A percentile compares a stretch with the other conserved stretches of the same genome.
These are phyloP conservation scores for Enteromius mattozi DNA, from an alignment of 2,797 vertebrate genomes.

Conservation along the genomic window DNA sequence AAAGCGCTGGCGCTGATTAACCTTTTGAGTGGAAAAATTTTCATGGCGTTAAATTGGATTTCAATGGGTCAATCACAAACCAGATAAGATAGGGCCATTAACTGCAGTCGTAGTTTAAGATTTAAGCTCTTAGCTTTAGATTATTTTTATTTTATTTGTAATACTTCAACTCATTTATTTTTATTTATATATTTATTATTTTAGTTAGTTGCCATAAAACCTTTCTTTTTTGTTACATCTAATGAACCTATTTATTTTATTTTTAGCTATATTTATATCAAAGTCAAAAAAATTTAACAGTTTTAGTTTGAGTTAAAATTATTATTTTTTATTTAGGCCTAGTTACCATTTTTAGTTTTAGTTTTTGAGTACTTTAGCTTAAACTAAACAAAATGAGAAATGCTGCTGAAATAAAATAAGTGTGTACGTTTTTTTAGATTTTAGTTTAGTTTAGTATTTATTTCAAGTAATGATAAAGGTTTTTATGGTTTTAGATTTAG, in stretches of 20 bases:
- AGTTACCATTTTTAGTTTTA: background rate
- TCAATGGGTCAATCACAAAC: background rate
- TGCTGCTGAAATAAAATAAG: too few relatives aligned
- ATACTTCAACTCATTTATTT: background rate
- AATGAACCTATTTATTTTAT: background rate
- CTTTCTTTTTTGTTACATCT: background rate
- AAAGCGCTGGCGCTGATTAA: slow-evolving; percentile 20
- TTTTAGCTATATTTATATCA: background rate
- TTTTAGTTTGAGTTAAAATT: background rate
- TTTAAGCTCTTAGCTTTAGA: background rate
- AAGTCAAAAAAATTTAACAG: background rate
- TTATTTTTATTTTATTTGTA: too few relatives aligned
- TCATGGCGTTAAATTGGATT: slow-evolving; percentile 1
- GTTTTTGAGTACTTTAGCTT: background rate
- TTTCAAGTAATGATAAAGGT: too few relatives aligned
- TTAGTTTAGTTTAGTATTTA: too few relatives aligned
- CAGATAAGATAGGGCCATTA: background rate
- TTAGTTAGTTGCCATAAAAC: background rate
- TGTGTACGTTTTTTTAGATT: too few relatives aligned
- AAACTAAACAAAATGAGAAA: too few relatives aligned
- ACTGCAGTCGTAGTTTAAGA: background rate
- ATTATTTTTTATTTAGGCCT: background rate
- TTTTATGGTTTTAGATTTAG: too few relatives aligned
- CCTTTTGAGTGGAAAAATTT: background rate
- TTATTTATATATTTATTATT: background rate